Percentiles rank a stretch among this genome's conserved stretches.
These are phyloP conservation scores for Phalangium opilio DNA, from an alignment of 2,888 invertebrate species.

Conservation along the genomic window DNA sequence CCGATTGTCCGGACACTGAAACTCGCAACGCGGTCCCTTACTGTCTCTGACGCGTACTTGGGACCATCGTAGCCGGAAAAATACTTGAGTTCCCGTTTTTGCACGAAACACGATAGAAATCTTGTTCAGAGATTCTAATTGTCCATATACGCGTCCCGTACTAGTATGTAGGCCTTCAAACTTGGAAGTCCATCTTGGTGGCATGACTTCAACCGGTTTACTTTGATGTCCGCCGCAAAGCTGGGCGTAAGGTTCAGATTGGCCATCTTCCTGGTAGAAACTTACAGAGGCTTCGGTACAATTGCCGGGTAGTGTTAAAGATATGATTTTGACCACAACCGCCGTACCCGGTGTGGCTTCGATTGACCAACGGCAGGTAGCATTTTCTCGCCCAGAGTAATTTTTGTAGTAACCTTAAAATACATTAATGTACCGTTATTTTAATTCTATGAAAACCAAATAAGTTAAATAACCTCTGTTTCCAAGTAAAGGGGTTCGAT, in stretches of 20 bases:
- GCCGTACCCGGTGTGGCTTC: not conserved
- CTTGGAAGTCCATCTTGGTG: constrained; percentile 1
- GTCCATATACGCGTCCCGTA: constrained; percentile 3
- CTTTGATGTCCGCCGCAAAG: constrained; percentile 4
- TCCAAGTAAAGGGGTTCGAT: no score
- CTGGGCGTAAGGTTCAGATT: constrained; percentile 6
- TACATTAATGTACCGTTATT: no score
- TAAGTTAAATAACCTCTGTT: no score
- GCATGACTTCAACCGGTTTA: not conserved
- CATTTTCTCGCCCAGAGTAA: not conserved
- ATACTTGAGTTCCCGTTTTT: not conserved
- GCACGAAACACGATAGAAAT: no score
- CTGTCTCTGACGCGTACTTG: constrained; percentile 4
- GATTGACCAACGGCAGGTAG: constrained; percentile 13
- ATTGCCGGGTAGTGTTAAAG: constrained; percentile 6
- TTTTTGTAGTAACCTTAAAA: not conserved
- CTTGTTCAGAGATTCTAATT: constrained; percentile 4
- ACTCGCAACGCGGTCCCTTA: constrained; percentile 3
- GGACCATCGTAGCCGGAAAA: constrained; percentile 12
- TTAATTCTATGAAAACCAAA: no score
- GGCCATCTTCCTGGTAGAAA: not conserved
- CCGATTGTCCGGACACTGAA: constrained; percentile 7
- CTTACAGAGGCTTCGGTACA: constrained; percentile 6
- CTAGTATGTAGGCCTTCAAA: not conserved
- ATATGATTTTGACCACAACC: constrained; percentile 10